Base-by-base conservation (phyloP, 2,113 vertebrate species). In the Pelusios castaneus region DNA sequence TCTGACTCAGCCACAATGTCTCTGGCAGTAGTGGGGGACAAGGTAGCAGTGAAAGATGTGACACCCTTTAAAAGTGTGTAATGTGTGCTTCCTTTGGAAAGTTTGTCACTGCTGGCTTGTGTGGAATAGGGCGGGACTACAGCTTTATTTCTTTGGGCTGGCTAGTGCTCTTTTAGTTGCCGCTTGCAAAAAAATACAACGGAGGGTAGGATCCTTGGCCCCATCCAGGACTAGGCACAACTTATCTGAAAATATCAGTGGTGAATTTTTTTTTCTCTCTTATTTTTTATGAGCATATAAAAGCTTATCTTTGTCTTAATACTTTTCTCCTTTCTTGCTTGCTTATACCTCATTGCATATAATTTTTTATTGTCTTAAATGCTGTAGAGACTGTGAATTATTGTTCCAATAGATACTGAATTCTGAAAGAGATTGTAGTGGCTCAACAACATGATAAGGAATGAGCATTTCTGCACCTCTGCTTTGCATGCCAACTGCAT, bases 331-430 rank as follows among this genome's bases (percentile, higher is more conserved):
- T 96, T 95, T 97, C 94, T 91, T 84, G 88, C 87, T 60, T 86
- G 84, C 91, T 90, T 95, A 92, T 87, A 78, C 73, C 49, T 88
- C 84, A 67, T 91, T 80, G 88, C 88, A 85, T 84, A 86, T 77
- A n/a, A n/a, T 82, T 88, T 90, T 92, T 91, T 95, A 91, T 93
- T 94, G 38, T 88, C 95, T 97, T 90, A 95, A 91, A 90, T 91
- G 92, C 89, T 88, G 58, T 90, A 47, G 80, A 91, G 73, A 82
- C 14, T 17, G 58, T 92, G 90, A 96, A 85, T 92, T 96, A 80
- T 94, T 95, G 86, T 90, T 87, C 82, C 51, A 6, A 13, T 51
- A 82, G 91, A 85, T 10, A 51, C n/a, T 27, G 80, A 92, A 31
- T 85, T 82, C 55, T 90, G 92, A 82, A 86, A 55, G 87, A 86